Evolutionary conservation across 1,140 invertebrate species (phyloP), one percentile per base, ranked within the genome.

Genomic region (Zaprionus lachaisei): DNA sequence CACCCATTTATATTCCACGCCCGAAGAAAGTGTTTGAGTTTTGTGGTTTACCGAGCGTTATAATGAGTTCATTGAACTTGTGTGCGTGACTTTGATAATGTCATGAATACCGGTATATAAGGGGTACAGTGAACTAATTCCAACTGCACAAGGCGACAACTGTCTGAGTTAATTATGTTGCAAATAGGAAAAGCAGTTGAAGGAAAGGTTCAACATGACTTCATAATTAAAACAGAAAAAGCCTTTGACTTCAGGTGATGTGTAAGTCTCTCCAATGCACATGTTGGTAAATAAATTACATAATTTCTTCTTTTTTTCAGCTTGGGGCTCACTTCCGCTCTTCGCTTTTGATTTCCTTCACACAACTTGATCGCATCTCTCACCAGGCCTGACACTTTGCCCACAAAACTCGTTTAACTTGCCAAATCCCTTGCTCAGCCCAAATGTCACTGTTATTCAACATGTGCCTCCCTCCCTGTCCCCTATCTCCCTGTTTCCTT

Each of bases 1-100:
- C 80, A 72, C 57, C 57, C 70, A 78, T 87, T 87, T 72, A 86
- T 83, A 86, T 78, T 65, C 9, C 65, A 62, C 63, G 51, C 62
- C 38, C 54, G 37, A 6, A 44, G 5, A 34, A 49, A 57, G 69
- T 57, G 65, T 44, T 55, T 49, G 47, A 67, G 56, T 58, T 58
- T 51, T 69, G 79, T 64, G 83, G 76, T 60, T 80, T 78, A 73
- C 72, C 61, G 61, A 71, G 51, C 75, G 37, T 86, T 86, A 72
- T 81, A 79, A 79, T 76, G 74, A 80, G 83, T 89, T 87, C 73
- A 83, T 54, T 89, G 83, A 89, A 89, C 83, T 75, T 54, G 67
- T 67, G 55, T 78, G 77, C 83, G 67, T 78, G 72, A 72, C 77
- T 72, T 68, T 87, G 67, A 78, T 65, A 65, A 55, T 41, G 22